Base-by-base conservation (phyloP, 1,140 invertebrate genomes). In the Neotoxoptera formosana region DNA sequence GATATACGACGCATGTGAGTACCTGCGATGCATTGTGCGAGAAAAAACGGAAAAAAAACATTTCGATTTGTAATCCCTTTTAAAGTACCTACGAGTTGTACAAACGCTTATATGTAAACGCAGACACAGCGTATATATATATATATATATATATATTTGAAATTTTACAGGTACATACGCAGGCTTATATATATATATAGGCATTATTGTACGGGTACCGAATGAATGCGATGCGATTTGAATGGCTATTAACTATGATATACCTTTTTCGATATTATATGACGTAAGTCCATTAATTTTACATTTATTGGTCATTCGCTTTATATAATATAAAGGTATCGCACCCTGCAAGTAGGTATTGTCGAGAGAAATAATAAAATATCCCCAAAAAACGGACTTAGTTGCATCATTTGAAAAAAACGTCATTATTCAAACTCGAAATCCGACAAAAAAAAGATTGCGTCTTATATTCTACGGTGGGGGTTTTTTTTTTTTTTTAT, bases 11-110 rank as follows among this genome's bases (percentile, higher is more conserved):
- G 30, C 17, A 76, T n/a, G n/a, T 6, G 3, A n/a, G 30, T n/a
- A n/a, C n/a, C n/a, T n/a, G n/a, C n/a, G n/a, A n/a, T 76, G 60
- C n/a, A 67, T 76, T 76, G 60, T 76, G 6, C n/a, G n/a, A n/a
- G 30, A n/a, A n/a, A 76, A 41, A 1, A 34, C n/a, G n/a, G 17
- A 76, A 76, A n/a, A 17, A 76, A 67, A n/a, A n/a, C 30, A 34
- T n/a, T 76, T 76, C 60, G n/a, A 76, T 76, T 76, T 34, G 60
- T 76, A 76, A 76, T 76, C 60, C 60, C 60, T 76, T 67, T 67
- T 30, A 67, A 60, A 60, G 60, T 76, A 53, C 7, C n/a, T n/a
- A 76, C 60, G n/a, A 14, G 30, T 76, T n/a, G n/a, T 4, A 20
- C n/a, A 76, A 76, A 76, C 60, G n/a, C 60, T 0, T 76, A n/a